Evolutionary conservation across 2,113 vertebrate genomes (phyloP).

Genomic region (Colinus virginianus): DNA sequence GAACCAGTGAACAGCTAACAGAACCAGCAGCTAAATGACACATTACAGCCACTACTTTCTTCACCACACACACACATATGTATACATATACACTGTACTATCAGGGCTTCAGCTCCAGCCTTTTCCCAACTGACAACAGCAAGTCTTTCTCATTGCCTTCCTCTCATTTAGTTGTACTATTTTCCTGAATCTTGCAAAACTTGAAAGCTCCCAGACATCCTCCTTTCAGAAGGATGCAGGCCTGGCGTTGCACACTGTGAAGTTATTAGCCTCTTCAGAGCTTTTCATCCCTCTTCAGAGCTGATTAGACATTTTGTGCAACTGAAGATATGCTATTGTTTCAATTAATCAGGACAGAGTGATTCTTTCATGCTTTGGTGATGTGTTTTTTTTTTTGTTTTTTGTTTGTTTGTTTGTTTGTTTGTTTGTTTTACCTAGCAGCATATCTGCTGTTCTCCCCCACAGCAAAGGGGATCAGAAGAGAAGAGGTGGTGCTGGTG

Average conservation of each 20-base stretch:
- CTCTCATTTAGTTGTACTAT: neutral
- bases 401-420: too few relatives aligned
- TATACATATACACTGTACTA: neutral
- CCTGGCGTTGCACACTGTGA: neutral
- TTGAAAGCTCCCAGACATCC: neutral
- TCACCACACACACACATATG: neutral
- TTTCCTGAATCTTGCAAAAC: neutral
- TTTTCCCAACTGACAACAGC: neutral
- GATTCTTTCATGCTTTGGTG: neutral
- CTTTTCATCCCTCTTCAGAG: neutral
- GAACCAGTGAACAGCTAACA: constrained; percentile 19
- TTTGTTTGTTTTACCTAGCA: neutral
- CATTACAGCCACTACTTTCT: neutral
- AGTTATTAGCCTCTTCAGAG: neutral
- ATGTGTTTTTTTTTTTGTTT: neutral
- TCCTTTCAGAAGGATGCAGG: neutral
- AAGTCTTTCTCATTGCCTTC: neutral
- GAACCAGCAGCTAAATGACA: neutral
- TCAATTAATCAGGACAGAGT: neutral
- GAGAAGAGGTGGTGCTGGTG: rapidly evolving
- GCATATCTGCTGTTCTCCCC: neutral
- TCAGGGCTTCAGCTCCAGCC: neutral
- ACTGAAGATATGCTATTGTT: neutral
- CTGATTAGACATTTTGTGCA: neutral
- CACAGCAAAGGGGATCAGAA: neutral